A percentile compares a stretch with the other conserved stretches of the same genome.
These are phyloP conservation scores for Cirrhinus molitorella DNA, from an alignment of 2,797 vertebrate genomes.

Conservation along the genomic window DNA sequence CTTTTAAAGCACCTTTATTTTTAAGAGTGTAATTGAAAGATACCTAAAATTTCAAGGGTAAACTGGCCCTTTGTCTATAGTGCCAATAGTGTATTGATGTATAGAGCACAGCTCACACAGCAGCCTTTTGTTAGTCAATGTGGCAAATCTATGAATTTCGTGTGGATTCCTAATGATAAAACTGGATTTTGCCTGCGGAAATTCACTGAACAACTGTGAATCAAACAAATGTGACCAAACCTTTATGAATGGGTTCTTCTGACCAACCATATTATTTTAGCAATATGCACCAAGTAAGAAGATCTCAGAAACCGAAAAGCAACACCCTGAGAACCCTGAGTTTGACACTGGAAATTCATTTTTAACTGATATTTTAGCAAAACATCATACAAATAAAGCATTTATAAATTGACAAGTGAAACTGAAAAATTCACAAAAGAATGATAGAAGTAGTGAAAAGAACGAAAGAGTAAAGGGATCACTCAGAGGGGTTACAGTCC, in stretches of 20 bases:
- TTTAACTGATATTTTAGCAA: neutral
- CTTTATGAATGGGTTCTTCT: neutral
- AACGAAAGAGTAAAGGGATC: slow-evolving; percentile 61
- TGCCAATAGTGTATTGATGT: neutral
- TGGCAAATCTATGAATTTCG: neutral
- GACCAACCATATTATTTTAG: neutral
- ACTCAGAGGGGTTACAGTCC: neutral
- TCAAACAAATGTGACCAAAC: neutral
- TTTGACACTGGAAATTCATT: neutral
- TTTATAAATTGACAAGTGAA: neutral
- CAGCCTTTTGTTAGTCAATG: neutral
- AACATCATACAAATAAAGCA: neutral
- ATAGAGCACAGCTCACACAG: slow-evolving; percentile 7
- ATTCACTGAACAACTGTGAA: neutral
- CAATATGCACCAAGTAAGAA: neutral
- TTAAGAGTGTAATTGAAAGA: neutral
- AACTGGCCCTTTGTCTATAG: neutral
- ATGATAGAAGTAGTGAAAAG: slow-evolving; percentile 24
- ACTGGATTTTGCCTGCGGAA: neutral
- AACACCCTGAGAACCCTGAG: neutral
- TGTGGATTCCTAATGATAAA: neutral
- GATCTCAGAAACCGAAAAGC: neutral
- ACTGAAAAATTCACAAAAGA: neutral
- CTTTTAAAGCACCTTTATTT: no score
- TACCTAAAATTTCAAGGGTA: neutral